phyloP scores from a whole-genome alignment of 2,888 invertebrate species.

The Ischnura elegans region DNA sequence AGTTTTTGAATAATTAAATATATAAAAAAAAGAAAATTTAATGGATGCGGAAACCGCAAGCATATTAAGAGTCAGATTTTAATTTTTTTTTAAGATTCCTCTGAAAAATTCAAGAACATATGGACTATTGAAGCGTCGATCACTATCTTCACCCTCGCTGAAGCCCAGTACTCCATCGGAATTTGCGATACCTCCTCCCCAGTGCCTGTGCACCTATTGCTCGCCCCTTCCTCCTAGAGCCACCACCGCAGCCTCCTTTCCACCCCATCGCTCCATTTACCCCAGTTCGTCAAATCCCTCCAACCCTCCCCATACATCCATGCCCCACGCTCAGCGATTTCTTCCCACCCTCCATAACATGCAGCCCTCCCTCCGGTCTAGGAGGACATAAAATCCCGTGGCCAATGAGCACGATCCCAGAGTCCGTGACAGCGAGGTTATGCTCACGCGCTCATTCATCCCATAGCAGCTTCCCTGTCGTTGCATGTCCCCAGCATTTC shows the following conservation, averaged over 20 bases:
- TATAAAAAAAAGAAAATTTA: too few relatives aligned
- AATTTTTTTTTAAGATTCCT: too few relatives aligned
- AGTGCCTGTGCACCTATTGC: background rate
- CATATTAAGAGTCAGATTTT: too few relatives aligned
- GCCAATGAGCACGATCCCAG: background rate
- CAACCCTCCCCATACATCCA: background rate
- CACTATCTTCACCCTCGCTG: background rate
- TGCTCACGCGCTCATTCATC: background rate
- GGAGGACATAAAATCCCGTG: background rate
- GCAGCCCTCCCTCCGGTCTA: background rate
- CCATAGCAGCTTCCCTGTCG: too few relatives aligned
- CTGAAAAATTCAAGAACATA: too few relatives aligned
- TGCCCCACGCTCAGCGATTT: background rate
- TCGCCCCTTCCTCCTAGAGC: background rate
- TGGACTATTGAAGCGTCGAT: too few relatives aligned
- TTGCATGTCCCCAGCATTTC: background rate
- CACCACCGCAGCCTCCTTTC: background rate
- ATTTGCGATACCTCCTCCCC: background rate
- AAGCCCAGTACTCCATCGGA: background rate
- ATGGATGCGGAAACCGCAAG: too few relatives aligned
- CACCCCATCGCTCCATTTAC: background rate
- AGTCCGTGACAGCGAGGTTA: background rate
- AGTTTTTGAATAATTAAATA: too few relatives aligned
- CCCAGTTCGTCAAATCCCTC: constrained; percentile 18
- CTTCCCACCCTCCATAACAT: background rate